Evolutionary conservation across 2,113 vertebrate species (phyloP).

Genomic region (Coregonus clupeaformis): DNA sequence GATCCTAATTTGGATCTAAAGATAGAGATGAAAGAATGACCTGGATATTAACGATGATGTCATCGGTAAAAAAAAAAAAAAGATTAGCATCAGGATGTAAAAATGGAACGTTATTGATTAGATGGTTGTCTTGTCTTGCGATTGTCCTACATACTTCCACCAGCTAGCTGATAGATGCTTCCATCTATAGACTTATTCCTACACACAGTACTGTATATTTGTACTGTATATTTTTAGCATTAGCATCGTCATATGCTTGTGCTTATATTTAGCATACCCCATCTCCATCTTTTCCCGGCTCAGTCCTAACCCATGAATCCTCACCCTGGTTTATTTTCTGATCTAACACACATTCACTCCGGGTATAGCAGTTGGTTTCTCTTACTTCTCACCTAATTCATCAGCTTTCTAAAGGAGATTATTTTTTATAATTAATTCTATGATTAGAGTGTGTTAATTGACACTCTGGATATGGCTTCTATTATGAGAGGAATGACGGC

Average conservation of each 20-base stretch:
- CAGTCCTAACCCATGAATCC: slow-evolving; percentile 48
- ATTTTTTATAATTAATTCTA: slow-evolving; percentile 34
- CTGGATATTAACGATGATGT: slow-evolving; percentile 21
- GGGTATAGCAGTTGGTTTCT: slow-evolving; percentile 49
- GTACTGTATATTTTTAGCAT: slow-evolving; percentile 54
- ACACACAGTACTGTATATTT: not conserved
- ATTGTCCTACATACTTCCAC: slow-evolving; percentile 4
- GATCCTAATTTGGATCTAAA: slow-evolving; percentile 53
- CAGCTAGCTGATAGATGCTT: slow-evolving; percentile 12
- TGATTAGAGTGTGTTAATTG: slow-evolving; percentile 29
- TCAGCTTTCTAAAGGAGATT: slow-evolving; percentile 31
- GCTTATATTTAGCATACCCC: slow-evolving; percentile 60
- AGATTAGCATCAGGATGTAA: not conserved
- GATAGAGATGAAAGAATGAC: slow-evolving; percentile 47
- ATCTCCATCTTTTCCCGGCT: slow-evolving; percentile 36
- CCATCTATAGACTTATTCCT: slow-evolving; percentile 1
- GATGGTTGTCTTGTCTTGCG: slow-evolving; percentile 6
- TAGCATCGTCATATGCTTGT: slow-evolving; percentile 19
- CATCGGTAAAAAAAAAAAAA: not conserved
- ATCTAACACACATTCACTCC: slow-evolving; percentile 49
- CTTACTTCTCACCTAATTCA: slow-evolving; percentile 28
- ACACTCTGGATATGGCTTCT: not conserved
- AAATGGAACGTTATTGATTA: not conserved
- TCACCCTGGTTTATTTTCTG: slow-evolving; percentile 67
- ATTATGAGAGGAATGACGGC: not conserved